Percentiles rank a stretch among this genome's conserved stretches.
Conservation (phyloP, 2,888 invertebrate species). For the Melanchra persicariae region DNA sequence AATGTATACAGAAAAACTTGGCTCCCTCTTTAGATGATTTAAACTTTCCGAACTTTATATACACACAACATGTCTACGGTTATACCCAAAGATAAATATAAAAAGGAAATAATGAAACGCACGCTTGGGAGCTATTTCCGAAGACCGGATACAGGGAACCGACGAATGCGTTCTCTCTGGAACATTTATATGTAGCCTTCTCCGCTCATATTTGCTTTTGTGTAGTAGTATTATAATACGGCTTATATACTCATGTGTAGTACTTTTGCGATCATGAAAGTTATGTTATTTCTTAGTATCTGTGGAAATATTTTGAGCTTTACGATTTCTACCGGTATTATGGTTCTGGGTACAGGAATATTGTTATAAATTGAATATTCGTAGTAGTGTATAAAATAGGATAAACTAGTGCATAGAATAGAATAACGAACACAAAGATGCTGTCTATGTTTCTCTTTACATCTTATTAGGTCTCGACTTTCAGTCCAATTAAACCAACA, state of each 20-base stretch:
- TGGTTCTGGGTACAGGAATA: background rate
- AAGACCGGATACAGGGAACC: conserved; percentile 70
- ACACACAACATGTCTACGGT: conserved; percentile 47
- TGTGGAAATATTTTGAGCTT: conserved; percentile 27
- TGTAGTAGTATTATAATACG: conserved; percentile 50
- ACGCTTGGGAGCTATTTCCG: conserved; percentile 74
- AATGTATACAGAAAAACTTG: conserved; percentile 4
- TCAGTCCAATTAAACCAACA: background rate
- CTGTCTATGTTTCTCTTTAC: background rate
- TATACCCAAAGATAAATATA: conserved; percentile 67
- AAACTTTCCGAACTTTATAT: conserved; percentile 31
- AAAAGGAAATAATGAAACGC: conserved; percentile 75
- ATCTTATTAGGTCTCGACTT: background rate
- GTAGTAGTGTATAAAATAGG: too few species aligned
- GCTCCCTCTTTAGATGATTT: conserved; percentile 38
- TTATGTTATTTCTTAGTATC: conserved; percentile 17
- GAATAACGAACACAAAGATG: background rate
- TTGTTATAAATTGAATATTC: background rate
- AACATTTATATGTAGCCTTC: conserved; percentile 61
- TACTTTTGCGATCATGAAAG: conserved; percentile 17
- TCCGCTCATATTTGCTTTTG: conserved; percentile 58
- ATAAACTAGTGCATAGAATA: background rate
- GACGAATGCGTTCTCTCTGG: conserved; percentile 62
- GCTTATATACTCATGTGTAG: conserved; percentile 32
- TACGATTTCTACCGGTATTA: conserved; percentile 14